A percentile compares a stretch with the other conserved stretches of the same genome.
phyloP scores from a whole-genome alignment of 1,140 invertebrate genomes.

The Bombus superbus region DNA sequence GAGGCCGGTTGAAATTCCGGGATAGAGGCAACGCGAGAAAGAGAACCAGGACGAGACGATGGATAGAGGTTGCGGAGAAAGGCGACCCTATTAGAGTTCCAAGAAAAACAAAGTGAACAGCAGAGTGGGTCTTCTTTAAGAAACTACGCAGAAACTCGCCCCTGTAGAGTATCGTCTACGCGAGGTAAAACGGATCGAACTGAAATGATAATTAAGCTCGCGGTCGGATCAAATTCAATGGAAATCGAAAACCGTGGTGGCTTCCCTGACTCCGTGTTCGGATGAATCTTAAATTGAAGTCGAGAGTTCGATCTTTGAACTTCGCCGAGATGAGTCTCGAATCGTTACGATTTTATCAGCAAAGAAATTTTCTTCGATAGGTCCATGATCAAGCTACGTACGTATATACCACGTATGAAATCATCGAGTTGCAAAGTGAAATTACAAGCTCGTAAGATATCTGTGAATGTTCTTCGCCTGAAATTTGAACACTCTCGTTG shows the following conservation, averaged over 20 bases:
- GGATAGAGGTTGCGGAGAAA: constrained; percentile 12
- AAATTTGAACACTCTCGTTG: too few relatives aligned
- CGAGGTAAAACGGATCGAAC: background rate
- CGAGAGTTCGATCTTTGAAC: constrained; percentile 2
- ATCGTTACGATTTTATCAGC: background rate
- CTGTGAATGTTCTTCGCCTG: too few relatives aligned
- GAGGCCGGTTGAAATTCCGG: constrained; percentile 10
- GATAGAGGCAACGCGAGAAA: background rate
- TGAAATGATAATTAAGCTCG: constrained; percentile 42
- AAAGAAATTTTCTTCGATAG: background rate
- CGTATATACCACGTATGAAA: too few relatives aligned
- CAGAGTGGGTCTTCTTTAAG: constrained; percentile 68
- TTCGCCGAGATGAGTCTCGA: background rate
- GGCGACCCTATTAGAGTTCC: constrained; percentile 62
- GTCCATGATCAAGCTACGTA: too few relatives aligned
- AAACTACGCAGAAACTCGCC: constrained; percentile 53
- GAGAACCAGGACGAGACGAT: background rate
- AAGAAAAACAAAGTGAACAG: constrained; percentile 60
- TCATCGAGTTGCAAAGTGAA: background rate
- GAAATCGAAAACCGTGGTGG: background rate
- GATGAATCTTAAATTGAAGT: constrained; percentile 3
- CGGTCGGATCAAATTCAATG: constrained; percentile 8
- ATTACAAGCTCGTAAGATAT: background rate
- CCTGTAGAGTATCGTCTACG: constrained; percentile 17
- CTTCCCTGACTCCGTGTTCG: too few relatives aligned